Percentiles rank a stretch among this genome's conserved stretches.
These are phyloP conservation scores for Lasioglossum figueresi DNA, from an alignment of 2,888 invertebrate genomes.

Conservation along the genomic window DNA sequence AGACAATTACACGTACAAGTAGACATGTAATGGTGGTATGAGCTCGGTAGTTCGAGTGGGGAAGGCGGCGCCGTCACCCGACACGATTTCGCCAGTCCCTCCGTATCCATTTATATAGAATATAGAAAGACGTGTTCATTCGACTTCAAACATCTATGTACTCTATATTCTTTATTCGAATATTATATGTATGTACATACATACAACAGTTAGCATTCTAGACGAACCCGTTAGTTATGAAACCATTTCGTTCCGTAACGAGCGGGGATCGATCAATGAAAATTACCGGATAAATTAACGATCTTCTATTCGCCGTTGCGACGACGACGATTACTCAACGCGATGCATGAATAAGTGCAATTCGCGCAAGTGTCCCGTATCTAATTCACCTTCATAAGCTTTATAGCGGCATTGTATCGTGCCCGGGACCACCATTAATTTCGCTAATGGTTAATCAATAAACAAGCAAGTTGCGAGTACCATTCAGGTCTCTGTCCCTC, in stretches of 20 bases:
- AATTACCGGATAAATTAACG: constrained; percentile 33
- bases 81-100: too few relatives aligned
- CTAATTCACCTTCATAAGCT: constrained; percentile 66
- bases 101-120: too few relatives aligned
- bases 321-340: constrained; percentile 30
- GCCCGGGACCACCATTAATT: constrained; percentile 78
- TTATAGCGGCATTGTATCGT: constrained; percentile 65
- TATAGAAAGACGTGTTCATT: too few relatives aligned
- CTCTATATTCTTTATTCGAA: too few relatives aligned
- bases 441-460: constrained; percentile 82
- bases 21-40: too few relatives aligned
- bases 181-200: too few relatives aligned
- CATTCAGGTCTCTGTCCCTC: constrained; percentile 14
- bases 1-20: too few relatives aligned
- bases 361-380: constrained; percentile 62
- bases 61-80: too few relatives aligned
- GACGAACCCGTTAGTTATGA: not conserved
- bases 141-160: too few relatives aligned
- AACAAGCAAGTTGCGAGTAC: constrained; percentile 72
- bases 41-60: too few relatives aligned
- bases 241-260: not conserved
- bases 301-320: constrained; percentile 19
- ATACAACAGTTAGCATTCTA: not conserved
- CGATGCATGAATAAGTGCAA: constrained; percentile 48
- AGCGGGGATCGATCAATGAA: constrained; percentile 22